Evolutionary conservation across 2,888 invertebrate species (phyloP), one percentile per base, ranked within the genome.

Genomic region (Orthonychiurus folsomi): DNA sequence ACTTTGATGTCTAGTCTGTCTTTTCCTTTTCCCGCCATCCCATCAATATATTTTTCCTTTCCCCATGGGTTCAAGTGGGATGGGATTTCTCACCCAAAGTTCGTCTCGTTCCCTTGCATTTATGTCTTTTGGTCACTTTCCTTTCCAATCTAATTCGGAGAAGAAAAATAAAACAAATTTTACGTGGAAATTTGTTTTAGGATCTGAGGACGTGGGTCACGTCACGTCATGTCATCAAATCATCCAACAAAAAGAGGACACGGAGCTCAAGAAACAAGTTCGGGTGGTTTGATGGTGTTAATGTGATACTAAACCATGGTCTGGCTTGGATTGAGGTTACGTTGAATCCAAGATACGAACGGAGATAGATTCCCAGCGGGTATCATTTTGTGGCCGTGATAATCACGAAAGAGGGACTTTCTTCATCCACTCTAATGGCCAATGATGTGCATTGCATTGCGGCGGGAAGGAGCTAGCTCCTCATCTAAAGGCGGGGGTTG

Each of bases 311-410:
- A 37, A 37, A 5, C 37, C 37, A n/a, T n/a, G n/a, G n/a, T n/a
- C n/a, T 37, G 37, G 15, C 9, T 37, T 15, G 37, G 37, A 37
- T 37, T n/a, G n/a, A n/a, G n/a, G n/a, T n/a, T n/a, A n/a, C n/a
- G n/a, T n/a, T 12, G 48, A n/a, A 48, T 48, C n/a, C 15, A 48
- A 48, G 15, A 15, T n/a, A 48, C 15, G 48, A 48, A 12, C 5
- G 52, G 24, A 52, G 52, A 21, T 21, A 20, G 52, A 52, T 52
- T 52, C 52, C 52, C 52, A 52, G 52, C 52, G 52, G 52, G 52
- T 23, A 52, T 52, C 52, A 52, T 52, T 52, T 23, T 52, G 9
- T 52, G 52, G 52, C n/a, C 20, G 52, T 52, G 52, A 52, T 52
- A 52, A 52, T 52, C 52, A 52, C 24, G 20, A 52, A 52, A 52